Evolutionary conservation across 2,797 vertebrate species (phyloP).

Genomic region (Mormyrops boulengeri): DNA sequence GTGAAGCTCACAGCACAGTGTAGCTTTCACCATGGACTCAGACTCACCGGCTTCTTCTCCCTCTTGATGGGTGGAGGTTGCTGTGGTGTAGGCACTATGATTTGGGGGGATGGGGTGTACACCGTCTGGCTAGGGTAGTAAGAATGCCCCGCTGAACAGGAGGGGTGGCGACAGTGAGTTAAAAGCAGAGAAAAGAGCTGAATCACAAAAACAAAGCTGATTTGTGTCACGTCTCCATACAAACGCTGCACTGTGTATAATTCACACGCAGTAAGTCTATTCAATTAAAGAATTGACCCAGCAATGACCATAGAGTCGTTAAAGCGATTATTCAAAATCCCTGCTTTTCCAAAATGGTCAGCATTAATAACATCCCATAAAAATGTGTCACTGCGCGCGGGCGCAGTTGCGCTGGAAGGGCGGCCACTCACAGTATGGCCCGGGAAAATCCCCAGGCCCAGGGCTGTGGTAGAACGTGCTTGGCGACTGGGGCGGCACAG

Average conservation of each 20-base stretch:
- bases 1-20: neutral
- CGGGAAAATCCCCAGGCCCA: constrained; percentile 86
- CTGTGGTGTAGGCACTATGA: constrained; percentile 97
- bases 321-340: neutral
- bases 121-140: constrained; percentile 91
- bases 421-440: constrained; percentile 78
- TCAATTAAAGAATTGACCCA: neutral
- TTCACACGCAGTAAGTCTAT: neutral
- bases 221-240: neutral
- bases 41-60: constrained; percentile 93
- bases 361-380: neutral
- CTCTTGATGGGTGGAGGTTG: constrained; percentile 86
- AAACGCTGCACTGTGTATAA: neutral
- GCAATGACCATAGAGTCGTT: neutral
- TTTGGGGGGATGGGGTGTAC: constrained; percentile 81
- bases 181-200: neutral
- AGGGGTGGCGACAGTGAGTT: constrained; percentile 45
- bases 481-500: constrained; percentile 83
- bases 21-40: neutral
- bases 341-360: neutral
- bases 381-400: neutral
- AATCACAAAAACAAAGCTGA: neutral
- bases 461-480: constrained; percentile 90
- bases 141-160: constrained; percentile 66
- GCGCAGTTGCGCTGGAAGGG: neutral